Evolutionary conservation across 2,888 invertebrate genomes (phyloP).

Genomic region (Tiliacea aurago): DNA sequence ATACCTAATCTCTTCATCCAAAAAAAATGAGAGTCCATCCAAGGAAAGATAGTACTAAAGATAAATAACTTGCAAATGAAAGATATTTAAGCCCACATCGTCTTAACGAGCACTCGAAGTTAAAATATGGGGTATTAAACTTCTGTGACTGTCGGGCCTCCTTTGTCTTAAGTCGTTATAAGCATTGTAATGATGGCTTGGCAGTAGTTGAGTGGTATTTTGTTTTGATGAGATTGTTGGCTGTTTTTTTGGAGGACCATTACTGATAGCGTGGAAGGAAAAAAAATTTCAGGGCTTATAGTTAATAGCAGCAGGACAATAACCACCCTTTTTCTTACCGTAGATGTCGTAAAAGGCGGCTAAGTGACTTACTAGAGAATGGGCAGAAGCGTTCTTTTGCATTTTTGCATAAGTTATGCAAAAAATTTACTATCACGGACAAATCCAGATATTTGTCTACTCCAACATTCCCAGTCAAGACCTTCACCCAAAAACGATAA

Average conservation of each 20-base stretch:
- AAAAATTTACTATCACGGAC: background rate
- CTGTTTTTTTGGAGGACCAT: background rate
- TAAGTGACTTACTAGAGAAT: too few species aligned
- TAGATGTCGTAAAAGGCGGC: too few species aligned
- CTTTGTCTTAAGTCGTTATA: conserved; percentile 45
- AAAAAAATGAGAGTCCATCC: conserved; percentile 4
- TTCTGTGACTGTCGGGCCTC: conserved; percentile 17
- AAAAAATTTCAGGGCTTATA: too few species aligned
- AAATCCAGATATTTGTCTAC: conserved; percentile 27
- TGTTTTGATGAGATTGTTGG: conserved; percentile 5
- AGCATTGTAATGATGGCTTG: conserved; percentile 36
- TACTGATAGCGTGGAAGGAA: background rate
- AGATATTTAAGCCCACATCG: conserved; percentile 30
- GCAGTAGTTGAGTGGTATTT: conserved; percentile 13
- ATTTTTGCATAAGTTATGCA: too few species aligned
- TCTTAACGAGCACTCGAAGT: conserved; percentile 52
- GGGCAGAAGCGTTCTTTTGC: too few species aligned
- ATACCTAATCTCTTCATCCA: background rate
- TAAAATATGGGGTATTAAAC: conserved; percentile 51
- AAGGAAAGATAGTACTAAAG: conserved; percentile 8
- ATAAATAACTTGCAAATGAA: conserved; percentile 34
- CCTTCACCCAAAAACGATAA: conserved; percentile 62
- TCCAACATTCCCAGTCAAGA: conserved; percentile 28
- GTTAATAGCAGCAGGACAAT: too few species aligned
- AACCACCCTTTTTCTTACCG: too few species aligned